These are phyloP conservation scores for Pteropus rufus DNA, from an alignment of 2,797 vertebrate genomes.

Conservation along the genomic window DNA sequence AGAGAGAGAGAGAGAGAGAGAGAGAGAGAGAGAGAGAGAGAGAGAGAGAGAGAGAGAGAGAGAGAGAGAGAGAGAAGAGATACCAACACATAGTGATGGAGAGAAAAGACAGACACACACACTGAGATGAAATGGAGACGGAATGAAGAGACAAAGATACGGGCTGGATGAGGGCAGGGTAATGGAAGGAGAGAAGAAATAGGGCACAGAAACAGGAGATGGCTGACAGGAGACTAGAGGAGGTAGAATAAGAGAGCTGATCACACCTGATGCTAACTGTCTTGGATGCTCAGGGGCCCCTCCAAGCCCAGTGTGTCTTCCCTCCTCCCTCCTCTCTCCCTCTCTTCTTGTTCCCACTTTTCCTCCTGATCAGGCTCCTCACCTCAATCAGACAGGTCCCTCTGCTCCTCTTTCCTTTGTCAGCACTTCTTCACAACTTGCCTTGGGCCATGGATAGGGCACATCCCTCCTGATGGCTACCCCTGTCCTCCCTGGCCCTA, in stretches of 20 bases:
- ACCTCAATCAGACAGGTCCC: background rate
- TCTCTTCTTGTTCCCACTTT: fast-evolving
- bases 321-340: too few species aligned
- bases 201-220: fast-evolving
- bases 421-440: background rate
- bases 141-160: background rate
- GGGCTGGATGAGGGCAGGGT: too few species aligned
- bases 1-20: too few species aligned
- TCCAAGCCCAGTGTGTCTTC: background rate
- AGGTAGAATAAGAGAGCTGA: fast-evolving
- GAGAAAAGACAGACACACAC: background rate
- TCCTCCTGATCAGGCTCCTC: too few species aligned
- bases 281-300: background rate
- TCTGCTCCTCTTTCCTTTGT: background rate
- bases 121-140: too few species aligned
- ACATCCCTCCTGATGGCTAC: background rate
- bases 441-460: background rate
- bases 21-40: too few species aligned
- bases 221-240: background rate
- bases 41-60: too few species aligned
- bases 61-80: background rate
- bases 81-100: background rate
- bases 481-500: fast-evolving
- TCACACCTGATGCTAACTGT: fast-evolving
- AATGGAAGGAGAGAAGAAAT: background rate